Conservation (phyloP, 1,140 invertebrate genomes). For the Fopius arisanus region DNA sequence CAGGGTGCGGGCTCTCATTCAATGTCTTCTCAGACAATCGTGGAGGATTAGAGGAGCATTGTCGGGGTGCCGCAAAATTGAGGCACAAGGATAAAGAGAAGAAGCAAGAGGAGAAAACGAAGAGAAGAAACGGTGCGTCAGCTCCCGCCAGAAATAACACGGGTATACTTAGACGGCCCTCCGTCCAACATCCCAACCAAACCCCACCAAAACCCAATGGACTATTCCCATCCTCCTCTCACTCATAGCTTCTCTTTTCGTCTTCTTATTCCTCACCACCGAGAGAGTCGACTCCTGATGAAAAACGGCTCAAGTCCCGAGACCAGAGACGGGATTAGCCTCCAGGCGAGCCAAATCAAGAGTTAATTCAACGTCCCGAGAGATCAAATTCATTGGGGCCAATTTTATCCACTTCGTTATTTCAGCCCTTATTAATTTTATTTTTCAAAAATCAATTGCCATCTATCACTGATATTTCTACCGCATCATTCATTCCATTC, state of each 20-base stretch:
- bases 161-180: slow-evolving; percentile 64
- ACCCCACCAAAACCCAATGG: slow-evolving; percentile 31
- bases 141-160: slow-evolving; percentile 64
- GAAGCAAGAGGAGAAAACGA: slow-evolving; percentile 26
- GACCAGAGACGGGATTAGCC: slow-evolving; percentile 19
- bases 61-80: slow-evolving; percentile 32
- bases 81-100: slow-evolving; percentile 28
- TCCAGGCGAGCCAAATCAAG: slow-evolving; percentile 27
- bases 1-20: background rate
- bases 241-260: background rate
- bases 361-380: slow-evolving; percentile 28
- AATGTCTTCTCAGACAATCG: slow-evolving; percentile 9
- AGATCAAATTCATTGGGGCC: slow-evolving; percentile 31
- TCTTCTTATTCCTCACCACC: slow-evolving; percentile 24
- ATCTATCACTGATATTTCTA: background rate
- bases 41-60: slow-evolving; percentile 13
- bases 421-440: background rate
- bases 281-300: slow-evolving; percentile 45
- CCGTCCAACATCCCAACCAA: slow-evolving; percentile 54
- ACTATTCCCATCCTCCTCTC: background rate
- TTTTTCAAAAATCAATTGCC: background rate
- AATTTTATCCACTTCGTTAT: slow-evolving; percentile 23
- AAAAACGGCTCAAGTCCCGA: slow-evolving; percentile 42
- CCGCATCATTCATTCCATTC: background rate
- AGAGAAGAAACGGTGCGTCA: slow-evolving; percentile 56